Evolutionary conservation across 2,888 invertebrate genomes (phyloP).

Genomic region (Drosophila gaucha): DNA sequence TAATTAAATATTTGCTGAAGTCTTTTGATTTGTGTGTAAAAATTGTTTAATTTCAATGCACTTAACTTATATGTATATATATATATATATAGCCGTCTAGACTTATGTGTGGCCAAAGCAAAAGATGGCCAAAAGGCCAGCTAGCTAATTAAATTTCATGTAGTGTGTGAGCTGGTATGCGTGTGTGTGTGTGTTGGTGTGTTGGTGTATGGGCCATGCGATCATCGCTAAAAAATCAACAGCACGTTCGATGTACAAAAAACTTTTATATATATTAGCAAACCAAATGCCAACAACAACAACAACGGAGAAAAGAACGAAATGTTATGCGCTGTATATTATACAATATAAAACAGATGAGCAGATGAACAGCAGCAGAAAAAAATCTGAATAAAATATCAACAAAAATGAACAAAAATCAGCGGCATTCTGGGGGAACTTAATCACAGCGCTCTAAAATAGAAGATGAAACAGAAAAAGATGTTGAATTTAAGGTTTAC

Average conservation of each 20-base stretch:
- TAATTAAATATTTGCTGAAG: conserved; percentile 29
- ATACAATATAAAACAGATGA: conserved; percentile 56
- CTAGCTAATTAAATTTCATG: conserved; percentile 69
- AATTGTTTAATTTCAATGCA: conserved; percentile 47
- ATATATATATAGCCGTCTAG: background rate
- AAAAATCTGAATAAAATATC: conserved; percentile 11
- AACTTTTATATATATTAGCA: conserved; percentile 61
- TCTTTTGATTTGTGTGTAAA: conserved; percentile 21
- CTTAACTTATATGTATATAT: conserved; percentile 13
- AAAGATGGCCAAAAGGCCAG: conserved; percentile 66
- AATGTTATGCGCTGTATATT: conserved; percentile 71
- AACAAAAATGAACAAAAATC: conserved; percentile 17
- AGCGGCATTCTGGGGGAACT: conserved; percentile 47
- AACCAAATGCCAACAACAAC: conserved; percentile 32
- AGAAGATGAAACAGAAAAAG: conserved; percentile 70
- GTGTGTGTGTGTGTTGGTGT: conserved; percentile 30
- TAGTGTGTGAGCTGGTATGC: conserved; percentile 5
- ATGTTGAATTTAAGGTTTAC: conserved; percentile 10
- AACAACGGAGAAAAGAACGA: conserved; percentile 69
- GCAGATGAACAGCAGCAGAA: background rate
- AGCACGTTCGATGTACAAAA: conserved; percentile 69
- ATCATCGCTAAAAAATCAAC: conserved; percentile 77
- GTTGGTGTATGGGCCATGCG: conserved; percentile 55
- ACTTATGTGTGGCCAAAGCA: conserved; percentile 15
- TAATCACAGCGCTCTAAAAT: conserved; percentile 71